Evolutionary conservation across 2,113 vertebrate species (phyloP).

Genomic region (Aleadryas rufinucha): DNA sequence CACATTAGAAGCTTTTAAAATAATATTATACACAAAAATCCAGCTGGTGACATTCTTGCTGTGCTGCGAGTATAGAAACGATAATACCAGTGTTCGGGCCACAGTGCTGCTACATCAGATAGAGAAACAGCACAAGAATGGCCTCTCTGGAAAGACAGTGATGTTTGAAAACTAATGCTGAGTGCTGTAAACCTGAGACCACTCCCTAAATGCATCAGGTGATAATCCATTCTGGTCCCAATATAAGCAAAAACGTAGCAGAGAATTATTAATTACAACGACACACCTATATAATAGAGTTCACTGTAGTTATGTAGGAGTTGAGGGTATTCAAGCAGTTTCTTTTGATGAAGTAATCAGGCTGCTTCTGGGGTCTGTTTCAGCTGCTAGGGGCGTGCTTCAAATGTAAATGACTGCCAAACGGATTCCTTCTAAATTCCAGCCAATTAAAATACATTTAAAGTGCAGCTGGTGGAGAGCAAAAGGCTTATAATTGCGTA

Average conservation of each 20-base stretch:
- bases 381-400: conserved; percentile 85
- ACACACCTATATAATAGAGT: conserved; percentile 47
- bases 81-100: neutral
- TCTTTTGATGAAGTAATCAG: conserved; percentile 80
- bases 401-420: conserved; percentile 85
- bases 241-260: conserved; percentile 55
- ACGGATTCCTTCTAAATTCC: conserved; percentile 82
- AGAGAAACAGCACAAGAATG: neutral
- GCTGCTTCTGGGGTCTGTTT: conserved; percentile 75
- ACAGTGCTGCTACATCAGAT: neutral
- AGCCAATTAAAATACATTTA: conserved; percentile 82
- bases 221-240: neutral
- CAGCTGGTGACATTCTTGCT: neutral
- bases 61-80: neutral
- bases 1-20: neutral
- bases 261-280: conserved; percentile 69
- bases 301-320: conserved; percentile 67
- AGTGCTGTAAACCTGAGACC: neutral
- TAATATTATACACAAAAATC: neutral
- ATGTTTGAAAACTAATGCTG: neutral
- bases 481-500: conserved; percentile 44
- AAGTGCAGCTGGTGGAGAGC: conserved; percentile 75
- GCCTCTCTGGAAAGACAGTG: neutral
- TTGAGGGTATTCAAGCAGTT: conserved; percentile 64
- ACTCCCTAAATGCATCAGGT: neutral